Evolutionary conservation across 2,888 invertebrate species (phyloP).

Genomic region (Ectemnius cavifrons): DNA sequence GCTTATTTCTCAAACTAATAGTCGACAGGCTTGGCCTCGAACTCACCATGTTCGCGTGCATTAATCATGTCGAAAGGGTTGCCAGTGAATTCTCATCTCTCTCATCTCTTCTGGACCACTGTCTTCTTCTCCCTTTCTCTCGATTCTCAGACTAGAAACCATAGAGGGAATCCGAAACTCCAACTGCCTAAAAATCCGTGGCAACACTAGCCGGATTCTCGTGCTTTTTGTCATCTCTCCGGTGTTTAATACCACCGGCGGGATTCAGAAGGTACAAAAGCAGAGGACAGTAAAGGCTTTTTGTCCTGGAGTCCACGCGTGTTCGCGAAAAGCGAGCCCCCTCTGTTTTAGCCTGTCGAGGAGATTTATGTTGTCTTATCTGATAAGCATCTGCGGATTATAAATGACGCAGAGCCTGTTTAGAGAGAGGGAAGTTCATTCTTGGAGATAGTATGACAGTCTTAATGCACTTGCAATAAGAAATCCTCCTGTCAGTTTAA

Average conservation of each 20-base stretch:
- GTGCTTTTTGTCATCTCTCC: background rate
- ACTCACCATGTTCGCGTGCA: conserved; percentile 62
- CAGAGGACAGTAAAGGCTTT: background rate
- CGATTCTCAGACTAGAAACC: background rate
- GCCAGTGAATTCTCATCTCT: conserved; percentile 35
- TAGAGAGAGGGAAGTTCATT: too few relatives aligned
- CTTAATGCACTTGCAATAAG: too few relatives aligned
- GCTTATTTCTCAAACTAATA: conserved; percentile 40
- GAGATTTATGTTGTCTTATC: background rate
- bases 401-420: background rate
- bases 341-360: background rate
- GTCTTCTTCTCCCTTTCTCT: background rate
- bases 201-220: background rate
- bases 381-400: conserved; percentile 6
- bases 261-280: background rate
- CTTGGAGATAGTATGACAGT: too few relatives aligned
- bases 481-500: too few relatives aligned
- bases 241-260: background rate
- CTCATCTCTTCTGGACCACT: conserved; percentile 3
- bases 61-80: conserved; percentile 61
- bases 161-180: background rate
- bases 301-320: background rate
- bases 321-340: conserved; percentile 3
- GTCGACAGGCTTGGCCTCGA: conserved; percentile 47
- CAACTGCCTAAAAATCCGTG: background rate